Base-by-base conservation (phyloP, 2,888 invertebrate species). In the Aspidapion aeneum region DNA sequence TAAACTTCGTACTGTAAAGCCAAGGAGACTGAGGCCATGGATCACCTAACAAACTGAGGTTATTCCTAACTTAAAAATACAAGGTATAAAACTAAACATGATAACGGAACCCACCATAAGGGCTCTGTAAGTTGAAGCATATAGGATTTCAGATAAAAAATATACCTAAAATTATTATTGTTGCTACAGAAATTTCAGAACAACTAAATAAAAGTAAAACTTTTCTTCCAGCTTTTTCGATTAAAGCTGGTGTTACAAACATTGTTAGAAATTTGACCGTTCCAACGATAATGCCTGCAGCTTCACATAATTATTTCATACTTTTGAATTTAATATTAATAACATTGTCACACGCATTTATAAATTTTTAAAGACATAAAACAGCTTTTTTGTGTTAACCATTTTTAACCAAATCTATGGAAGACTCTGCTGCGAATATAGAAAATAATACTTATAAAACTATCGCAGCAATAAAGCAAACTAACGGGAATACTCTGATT, bases 221-320 rank as follows among this genome's bases (percentile, higher is more conserved):
- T 61, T 88, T 85, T 22, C 93, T 82, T 0, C 93, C 93, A 21
- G 89, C 82, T 57, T 87, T 82, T 79, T 93, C 93, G 63, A 90
- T 91, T 21, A 92, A 82, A 16, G 89, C 72, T 0, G 91, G 90
- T 0, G 91, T 90, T 18, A 89, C 80, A 82, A 0, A 89, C 87
- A 77, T 88, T 86, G 63, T 63, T 1, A 87, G 73, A 18, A 90
- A 90, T 79, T 94, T 93, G 1, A 93, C 90, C 0, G 87, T 79
- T 0, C 91, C 92, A 1, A 94, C 87, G 35, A 91, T 84, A 65
- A 93, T 90, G 21, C 90, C 90, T 12, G 91, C 87, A 1, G 87
- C 87, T 52, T 82, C 71, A 78, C 92, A 90, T 71, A 93, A 52
- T n/a, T 52, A 5, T 19, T 19, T 52, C n/a, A 52, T 52, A 18